These are phyloP conservation scores for Strigops habroptila DNA, from an alignment of 2,113 vertebrate genomes.

Conservation along the genomic window DNA sequence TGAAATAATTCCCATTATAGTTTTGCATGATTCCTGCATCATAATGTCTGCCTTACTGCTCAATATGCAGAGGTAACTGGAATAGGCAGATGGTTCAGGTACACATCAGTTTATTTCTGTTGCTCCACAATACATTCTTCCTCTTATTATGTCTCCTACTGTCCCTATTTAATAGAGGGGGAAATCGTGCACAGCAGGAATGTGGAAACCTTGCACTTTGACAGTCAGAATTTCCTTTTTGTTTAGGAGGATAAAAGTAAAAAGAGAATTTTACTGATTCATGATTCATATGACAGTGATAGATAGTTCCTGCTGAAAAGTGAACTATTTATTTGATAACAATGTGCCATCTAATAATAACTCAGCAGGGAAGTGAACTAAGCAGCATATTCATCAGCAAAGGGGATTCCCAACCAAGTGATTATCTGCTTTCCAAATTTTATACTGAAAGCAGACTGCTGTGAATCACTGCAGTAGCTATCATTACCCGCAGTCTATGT, in stretches of 20 bases:
- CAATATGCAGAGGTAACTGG: neutral
- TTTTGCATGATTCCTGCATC: neutral
- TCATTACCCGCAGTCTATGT: neutral
- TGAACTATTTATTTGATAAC: conserved; percentile 46
- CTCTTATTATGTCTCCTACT: neutral
- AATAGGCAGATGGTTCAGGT: neutral
- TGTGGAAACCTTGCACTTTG: neutral
- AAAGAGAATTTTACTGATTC: conserved; percentile 8
- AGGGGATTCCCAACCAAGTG: conserved; percentile 33
- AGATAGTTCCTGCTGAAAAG: conserved; percentile 1
- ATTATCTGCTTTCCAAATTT: conserved; percentile 50
- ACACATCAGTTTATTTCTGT: neutral
- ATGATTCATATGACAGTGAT: neutral
- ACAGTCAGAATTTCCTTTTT: neutral
- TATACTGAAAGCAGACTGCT: neutral
- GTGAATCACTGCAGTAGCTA: neutral
- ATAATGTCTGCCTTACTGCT: neutral
- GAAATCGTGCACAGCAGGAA: neutral
- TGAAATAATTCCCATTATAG: neutral
- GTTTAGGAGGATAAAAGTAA: neutral
- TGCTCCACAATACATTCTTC: neutral
- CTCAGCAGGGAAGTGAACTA: conserved; percentile 39
- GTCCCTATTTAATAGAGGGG: neutral
- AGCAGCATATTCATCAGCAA: conserved; percentile 38
- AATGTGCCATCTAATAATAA: conserved; percentile 23